Conservation (phyloP, 2,113 vertebrate genomes). For the Colius striatus region DNA sequence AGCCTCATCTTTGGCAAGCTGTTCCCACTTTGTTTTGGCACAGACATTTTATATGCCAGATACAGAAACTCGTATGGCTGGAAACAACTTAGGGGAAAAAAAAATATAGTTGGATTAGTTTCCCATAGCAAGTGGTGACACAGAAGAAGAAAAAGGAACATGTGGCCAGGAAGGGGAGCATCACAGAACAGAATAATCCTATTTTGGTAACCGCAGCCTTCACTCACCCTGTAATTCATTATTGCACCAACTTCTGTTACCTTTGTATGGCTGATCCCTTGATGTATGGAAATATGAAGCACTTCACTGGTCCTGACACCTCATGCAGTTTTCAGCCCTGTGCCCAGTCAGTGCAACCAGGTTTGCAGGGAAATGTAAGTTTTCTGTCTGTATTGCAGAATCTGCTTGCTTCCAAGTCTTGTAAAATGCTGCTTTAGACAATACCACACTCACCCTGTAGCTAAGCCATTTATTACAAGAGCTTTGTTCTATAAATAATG, state of each 20-base stretch:
- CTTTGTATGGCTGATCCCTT: neutral
- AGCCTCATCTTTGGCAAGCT: neutral
- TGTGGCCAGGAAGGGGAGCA: neutral
- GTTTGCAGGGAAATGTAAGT: neutral
- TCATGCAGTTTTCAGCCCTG: neutral
- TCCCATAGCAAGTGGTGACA: neutral
- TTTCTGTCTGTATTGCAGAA: neutral
- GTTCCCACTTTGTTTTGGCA: neutral
- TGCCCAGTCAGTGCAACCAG: neutral
- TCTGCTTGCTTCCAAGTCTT: neutral
- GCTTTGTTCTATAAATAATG: neutral
- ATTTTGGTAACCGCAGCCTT: neutral
- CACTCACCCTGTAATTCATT: neutral
- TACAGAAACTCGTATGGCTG: neutral
- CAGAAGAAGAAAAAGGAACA: neutral
- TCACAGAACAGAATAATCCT: neutral
- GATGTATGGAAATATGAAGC: neutral
- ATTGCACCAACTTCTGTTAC: neutral
- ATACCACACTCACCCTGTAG: fast-evolving
- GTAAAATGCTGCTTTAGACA: neutral
- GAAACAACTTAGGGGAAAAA: neutral
- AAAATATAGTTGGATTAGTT: neutral
- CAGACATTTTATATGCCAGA: neutral
- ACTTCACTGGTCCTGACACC: neutral
- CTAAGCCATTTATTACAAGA: neutral